Percentiles rank a stretch among this genome's conserved stretches.
Evolutionary conservation across 2,113 vertebrate genomes (phyloP).

Genomic region (Fregata magnificens): DNA sequence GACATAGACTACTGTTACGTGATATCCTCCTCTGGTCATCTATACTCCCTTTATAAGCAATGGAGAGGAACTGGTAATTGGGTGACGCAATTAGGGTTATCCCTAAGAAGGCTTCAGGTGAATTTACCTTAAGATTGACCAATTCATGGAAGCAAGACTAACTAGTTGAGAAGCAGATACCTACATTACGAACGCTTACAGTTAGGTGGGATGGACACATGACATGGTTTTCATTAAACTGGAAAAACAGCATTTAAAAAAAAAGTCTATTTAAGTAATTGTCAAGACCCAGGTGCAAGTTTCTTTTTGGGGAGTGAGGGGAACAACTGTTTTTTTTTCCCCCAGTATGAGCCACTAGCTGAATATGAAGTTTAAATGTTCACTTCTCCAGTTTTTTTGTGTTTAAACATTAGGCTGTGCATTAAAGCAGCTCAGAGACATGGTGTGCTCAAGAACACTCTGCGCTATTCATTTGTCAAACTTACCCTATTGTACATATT

Average conservation of each 20-base stretch:
- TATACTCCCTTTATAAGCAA: not conserved
- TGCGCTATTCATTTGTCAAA: conserved; percentile 6
- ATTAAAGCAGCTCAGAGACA: not conserved
- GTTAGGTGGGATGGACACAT: not conserved
- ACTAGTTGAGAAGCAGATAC: not conserved
- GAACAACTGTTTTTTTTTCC: not conserved
- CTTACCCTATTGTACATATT: not conserved
- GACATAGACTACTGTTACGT: no score
- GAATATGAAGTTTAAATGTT: not conserved
- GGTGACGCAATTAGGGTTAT: not conserved
- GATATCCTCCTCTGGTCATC: not conserved
- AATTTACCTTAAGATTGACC: not conserved
- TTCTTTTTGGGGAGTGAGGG: not conserved
- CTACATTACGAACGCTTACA: not conserved
- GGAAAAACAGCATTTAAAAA: not conserved
- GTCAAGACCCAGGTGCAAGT: not conserved
- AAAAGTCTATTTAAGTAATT: not conserved
- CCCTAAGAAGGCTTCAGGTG: not conserved
- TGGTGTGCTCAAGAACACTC: not conserved
- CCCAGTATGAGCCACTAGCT: not conserved
- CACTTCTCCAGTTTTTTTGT: not conserved
- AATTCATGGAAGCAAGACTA: not conserved
- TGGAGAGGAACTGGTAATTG: not conserved
- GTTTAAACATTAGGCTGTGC: not conserved
- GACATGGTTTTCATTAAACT: not conserved